Percentiles rank a stretch among this genome's conserved stretches.
Conservation (phyloP, 2,888 invertebrate species). For the Ceramica pisi region DNA sequence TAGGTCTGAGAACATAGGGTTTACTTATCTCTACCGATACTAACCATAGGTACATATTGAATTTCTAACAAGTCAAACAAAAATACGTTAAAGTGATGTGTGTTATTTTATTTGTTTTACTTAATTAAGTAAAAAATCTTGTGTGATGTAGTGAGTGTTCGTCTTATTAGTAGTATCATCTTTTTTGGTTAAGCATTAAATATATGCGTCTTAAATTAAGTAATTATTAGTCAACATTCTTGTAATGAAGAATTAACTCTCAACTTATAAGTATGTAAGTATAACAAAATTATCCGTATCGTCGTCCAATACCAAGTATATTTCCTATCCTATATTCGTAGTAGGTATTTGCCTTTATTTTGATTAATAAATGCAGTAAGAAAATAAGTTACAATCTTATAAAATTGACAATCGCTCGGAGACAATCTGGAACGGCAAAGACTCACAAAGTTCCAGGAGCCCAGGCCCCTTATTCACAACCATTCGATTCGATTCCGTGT, state of each 20-base stretch:
- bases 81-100: slow-evolving; percentile 29
- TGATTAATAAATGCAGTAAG: background rate
- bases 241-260: slow-evolving; percentile 24
- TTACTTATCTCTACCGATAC: slow-evolving; percentile 5
- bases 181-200: background rate
- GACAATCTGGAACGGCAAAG: too few species aligned
- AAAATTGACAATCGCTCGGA: too few species aligned
- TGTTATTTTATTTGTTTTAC: too few species aligned
- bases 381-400: slow-evolving; percentile 11
- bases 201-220: background rate
- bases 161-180: slow-evolving; percentile 4
- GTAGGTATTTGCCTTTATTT: background rate
- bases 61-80: slow-evolving; percentile 5
- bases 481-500: too few species aligned
- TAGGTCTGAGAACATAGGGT: slow-evolving; percentile 21
- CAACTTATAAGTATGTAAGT: slow-evolving; percentile 1
- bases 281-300: slow-evolving; percentile 20
- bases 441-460: too few species aligned
- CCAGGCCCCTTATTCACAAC: too few species aligned
- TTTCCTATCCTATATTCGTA: too few species aligned
- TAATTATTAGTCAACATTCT: slow-evolving; percentile 1
- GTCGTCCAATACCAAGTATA: background rate
- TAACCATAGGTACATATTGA: background rate
- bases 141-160: slow-evolving; percentile 17
- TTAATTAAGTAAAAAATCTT: slow-evolving; percentile 10